Base-by-base conservation (phyloP, 2,797 vertebrate species). In the Peromyscus aztecus region DNA sequence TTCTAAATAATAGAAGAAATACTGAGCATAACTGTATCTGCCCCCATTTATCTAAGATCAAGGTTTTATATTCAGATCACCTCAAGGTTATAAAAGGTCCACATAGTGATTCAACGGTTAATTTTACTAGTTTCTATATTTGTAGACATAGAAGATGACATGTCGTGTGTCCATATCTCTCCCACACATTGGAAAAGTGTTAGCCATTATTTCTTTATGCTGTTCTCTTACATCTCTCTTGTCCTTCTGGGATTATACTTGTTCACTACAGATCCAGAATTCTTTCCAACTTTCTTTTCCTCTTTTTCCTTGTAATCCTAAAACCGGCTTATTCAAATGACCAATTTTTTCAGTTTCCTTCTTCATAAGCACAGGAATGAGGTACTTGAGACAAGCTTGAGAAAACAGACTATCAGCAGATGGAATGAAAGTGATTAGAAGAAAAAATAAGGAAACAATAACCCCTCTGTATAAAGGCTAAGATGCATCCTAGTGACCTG, bases 101-200 rank as follows among this genome's bases (percentile, higher is more conserved):
- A 59, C n/a, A 23, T 78, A 49, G 49, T 95, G 34, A 89, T 37
- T 2, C 12, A 81, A 80, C 37, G 23, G 17, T 11, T 19, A 88
- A 29, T 61, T 92, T 92, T 49, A 81, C 16, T 43, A 69, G 52
- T 81, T 49, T 31, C 27, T 81, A 4, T 16, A 80, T 80, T 69
- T 75, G 61, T 7, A 88, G 71, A 90, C 92, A 55, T 31, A 82
- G 43, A 94, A 40, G n/a, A n/a, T n/a, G 17, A 96, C n/a, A 55
- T 55, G 6, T 37, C 24, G 21, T 57, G 52, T 57, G 13, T 67
- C 11, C 37, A 40, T 67, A 46, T 85, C 29, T 67, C 43, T 49
- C 29, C 49, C 49, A 59, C 52, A 24, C 16, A 21, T 17, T 69
- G 61, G n/a, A 9, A 27, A 67, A 4, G 11, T 37, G 27, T 78